These are phyloP conservation scores for Chiloscyllium plagiosum DNA, from an alignment of 2,113 vertebrate genomes.

Conservation along the genomic window DNA sequence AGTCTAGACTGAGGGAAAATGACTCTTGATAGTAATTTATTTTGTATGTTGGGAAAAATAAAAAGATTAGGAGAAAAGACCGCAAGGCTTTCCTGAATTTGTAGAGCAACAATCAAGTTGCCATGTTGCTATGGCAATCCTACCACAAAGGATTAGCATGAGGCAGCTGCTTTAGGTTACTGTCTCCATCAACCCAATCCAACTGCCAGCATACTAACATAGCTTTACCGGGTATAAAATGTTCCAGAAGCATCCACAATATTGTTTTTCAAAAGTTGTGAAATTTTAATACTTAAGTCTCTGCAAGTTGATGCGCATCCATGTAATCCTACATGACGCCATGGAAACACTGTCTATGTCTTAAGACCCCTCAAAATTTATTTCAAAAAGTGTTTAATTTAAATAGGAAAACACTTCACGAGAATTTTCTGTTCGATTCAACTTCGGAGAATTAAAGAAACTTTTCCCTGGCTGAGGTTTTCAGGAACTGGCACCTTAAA, in stretches of 20 bases:
- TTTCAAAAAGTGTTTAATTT: not conserved
- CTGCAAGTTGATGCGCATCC: not conserved
- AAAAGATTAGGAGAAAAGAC: constrained; percentile 29
- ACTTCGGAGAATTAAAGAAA: not conserved
- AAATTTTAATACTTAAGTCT: not conserved
- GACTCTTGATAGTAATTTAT: not conserved
- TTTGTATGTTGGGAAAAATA: constrained; percentile 11
- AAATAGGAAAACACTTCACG: too few species aligned
- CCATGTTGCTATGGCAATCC: constrained; percentile 18
- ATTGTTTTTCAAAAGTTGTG: not conserved
- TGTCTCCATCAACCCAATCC: not conserved
- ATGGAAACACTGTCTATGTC: not conserved
- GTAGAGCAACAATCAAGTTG: constrained; percentile 11
- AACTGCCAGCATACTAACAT: not conserved
- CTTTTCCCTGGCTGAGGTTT: not conserved
- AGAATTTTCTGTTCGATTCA: not conserved
- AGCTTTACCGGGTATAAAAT: constrained; percentile 6
- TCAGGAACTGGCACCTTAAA: not conserved
- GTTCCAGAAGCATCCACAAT: not conserved
- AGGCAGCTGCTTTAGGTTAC: constrained; percentile 10
- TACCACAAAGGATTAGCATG: constrained; percentile 3
- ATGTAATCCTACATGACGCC: not conserved
- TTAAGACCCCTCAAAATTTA: not conserved
- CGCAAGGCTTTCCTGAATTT: constrained; percentile 17
- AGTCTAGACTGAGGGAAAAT: not conserved